phyloP scores from a whole-genome alignment of 1,140 invertebrate genomes.

The Panagrolaimus sp. region DNA sequence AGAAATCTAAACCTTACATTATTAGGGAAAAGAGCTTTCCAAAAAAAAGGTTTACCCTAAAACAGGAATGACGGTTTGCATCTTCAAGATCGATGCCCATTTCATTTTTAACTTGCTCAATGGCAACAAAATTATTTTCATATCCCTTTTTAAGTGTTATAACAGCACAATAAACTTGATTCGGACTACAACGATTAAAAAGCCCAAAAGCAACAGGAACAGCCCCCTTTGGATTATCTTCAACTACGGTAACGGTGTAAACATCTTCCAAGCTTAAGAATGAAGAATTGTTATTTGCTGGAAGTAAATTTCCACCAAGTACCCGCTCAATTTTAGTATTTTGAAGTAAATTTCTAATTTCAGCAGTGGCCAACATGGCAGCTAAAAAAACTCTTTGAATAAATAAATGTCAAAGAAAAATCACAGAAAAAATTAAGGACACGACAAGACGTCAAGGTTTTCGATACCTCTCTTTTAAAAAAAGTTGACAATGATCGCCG shows the following conservation, averaged over 20 bases:
- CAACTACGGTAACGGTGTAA: constrained; percentile 34
- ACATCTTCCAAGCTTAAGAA: constrained; percentile 36
- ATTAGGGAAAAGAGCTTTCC: too few species aligned
- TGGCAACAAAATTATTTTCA: constrained; percentile 32
- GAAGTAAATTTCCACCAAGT: constrained; percentile 31
- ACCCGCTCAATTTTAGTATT: constrained; percentile 23
- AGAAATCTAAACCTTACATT: neutral
- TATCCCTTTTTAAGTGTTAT: constrained; percentile 24
- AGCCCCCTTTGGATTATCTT: constrained; percentile 22
- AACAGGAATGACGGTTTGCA: neutral
- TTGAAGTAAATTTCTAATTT: constrained; percentile 26
- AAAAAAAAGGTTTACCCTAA: too few species aligned
- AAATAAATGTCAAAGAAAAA: constrained; percentile 12
- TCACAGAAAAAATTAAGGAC: neutral
- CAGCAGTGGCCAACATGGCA: constrained; percentile 29
- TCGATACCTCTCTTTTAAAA: too few species aligned
- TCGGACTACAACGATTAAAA: constrained; percentile 29
- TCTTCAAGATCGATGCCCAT: constrained; percentile 5
- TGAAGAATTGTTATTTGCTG: constrained; percentile 38
- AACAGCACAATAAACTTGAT: constrained; percentile 32
- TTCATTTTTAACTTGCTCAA: constrained; percentile 24
- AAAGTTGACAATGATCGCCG: constrained; percentile 2
- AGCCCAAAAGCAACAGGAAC: constrained; percentile 36
- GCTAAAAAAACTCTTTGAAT: neutral
- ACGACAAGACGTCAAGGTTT: neutral